Evolutionary conservation across 1,140 invertebrate species (phyloP).

Genomic region (Cherax destructor): DNA sequence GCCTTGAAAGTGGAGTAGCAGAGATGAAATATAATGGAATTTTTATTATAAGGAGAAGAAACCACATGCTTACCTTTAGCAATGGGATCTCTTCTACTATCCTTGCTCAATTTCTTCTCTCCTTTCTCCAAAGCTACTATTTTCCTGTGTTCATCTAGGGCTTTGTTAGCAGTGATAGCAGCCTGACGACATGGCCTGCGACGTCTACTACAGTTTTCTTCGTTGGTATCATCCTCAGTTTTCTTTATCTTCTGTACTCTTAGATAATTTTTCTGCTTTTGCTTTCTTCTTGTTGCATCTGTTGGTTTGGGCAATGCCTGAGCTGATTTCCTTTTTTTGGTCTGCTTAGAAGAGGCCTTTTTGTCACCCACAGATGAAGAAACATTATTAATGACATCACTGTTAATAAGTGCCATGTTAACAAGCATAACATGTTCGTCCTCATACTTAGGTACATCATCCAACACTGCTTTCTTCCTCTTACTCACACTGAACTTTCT

Average conservation of each 20-base stretch:
- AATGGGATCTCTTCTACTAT: not conserved
- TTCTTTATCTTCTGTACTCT: not conserved
- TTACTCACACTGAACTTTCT: not conserved
- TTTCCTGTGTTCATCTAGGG: conserved; percentile 7
- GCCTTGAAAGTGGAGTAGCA: no score
- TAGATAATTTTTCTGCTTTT: not conserved
- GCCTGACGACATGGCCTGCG: conserved; percentile 3
- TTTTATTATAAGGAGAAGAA: no score
- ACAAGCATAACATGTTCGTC: not conserved
- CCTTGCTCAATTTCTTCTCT: not conserved
- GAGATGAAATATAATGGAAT: no score
- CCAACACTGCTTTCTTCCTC: not conserved
- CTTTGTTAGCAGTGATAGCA: conserved; percentile 20
- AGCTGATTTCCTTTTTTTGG: not conserved
- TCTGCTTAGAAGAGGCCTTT: not conserved
- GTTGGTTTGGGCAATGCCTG: conserved; percentile 26
- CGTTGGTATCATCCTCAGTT: not conserved
- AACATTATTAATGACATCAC: not conserved
- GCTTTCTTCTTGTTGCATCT: not conserved
- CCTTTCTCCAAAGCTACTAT: conserved; percentile 10
- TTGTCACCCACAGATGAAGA: not conserved
- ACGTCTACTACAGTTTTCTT: not conserved
- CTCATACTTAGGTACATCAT: not conserved
- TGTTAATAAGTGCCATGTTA: not conserved
- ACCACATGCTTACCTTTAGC: not conserved